phyloP scores from a whole-genome alignment of 2,888 invertebrate genomes.

The Meiosimyza platycephala region DNA sequence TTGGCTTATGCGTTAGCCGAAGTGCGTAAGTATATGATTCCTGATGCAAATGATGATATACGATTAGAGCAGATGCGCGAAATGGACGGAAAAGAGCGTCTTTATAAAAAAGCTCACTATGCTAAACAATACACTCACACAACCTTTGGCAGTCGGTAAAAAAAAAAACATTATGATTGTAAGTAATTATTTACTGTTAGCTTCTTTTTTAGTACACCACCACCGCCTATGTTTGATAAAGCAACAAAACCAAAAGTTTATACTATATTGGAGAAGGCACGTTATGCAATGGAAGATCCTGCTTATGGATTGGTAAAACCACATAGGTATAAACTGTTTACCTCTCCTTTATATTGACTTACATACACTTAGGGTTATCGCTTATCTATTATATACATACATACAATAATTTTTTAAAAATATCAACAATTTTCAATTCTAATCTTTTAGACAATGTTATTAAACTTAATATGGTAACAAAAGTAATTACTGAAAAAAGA shows the following conservation, averaged over 20 bases:
- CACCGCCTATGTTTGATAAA: conserved; percentile 57
- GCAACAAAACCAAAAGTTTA: conserved; percentile 82
- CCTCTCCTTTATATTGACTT: too few species aligned
- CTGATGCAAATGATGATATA: conserved; percentile 71
- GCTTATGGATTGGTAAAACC: conserved; percentile 72
- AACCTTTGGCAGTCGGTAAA: conserved; percentile 58
- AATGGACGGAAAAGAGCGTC: conserved; percentile 63
- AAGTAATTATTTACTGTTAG: not conserved
- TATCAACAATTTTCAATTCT: not conserved
- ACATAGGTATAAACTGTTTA: conserved; percentile 54
- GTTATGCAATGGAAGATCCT: conserved; percentile 82
- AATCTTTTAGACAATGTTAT: not conserved
- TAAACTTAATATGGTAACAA: not conserved
- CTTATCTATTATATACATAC: not conserved
- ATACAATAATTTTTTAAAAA: not conserved
- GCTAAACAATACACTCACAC: conserved; percentile 59
- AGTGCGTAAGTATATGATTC: conserved; percentile 82
- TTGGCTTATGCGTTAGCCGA: conserved; percentile 85
- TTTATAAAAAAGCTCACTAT: conserved; percentile 63
- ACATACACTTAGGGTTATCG: too few species aligned
- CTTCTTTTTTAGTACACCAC: conserved; percentile 56
- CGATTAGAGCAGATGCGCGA: conserved; percentile 63
- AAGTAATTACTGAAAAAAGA: not conserved
- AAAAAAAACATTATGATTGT: not conserved
- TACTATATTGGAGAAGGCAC: conserved; percentile 84